phyloP scores from a whole-genome alignment of 1,140 invertebrate genomes.

The Polypedilum pembai region DNA sequence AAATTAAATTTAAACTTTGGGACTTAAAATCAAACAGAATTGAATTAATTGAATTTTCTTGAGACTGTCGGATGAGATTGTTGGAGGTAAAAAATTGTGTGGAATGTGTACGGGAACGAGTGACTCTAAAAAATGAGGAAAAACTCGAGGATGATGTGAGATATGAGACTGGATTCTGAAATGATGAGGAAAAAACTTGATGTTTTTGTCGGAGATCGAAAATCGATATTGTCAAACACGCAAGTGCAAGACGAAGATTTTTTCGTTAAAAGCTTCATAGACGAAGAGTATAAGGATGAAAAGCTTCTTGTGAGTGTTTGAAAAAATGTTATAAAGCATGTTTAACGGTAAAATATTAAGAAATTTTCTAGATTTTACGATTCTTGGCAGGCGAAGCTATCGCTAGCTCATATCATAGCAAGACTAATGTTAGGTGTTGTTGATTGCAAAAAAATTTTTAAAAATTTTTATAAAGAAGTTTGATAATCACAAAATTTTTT shows the following conservation, averaged over 20 bases:
- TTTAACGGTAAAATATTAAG: too few relatives aligned
- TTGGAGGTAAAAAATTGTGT: background rate
- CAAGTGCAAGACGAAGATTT: background rate
- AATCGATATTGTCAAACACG: slow-evolving; percentile 11
- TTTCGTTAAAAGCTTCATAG: background rate
- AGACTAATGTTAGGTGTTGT: too few relatives aligned
- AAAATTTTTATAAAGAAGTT: too few relatives aligned
- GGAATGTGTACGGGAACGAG: slow-evolving; percentile 1
- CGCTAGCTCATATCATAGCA: too few relatives aligned
- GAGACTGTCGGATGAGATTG: background rate
- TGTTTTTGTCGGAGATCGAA: background rate
- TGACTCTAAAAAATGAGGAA: slow-evolving; percentile 13
- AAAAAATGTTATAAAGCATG: too few relatives aligned
- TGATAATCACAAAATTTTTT: too few relatives aligned
- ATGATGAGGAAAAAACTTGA: slow-evolving; percentile 2
- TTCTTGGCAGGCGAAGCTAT: too few relatives aligned
- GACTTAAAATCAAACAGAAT: too few relatives aligned
- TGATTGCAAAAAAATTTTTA: too few relatives aligned
- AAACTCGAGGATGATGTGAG: slow-evolving; percentile 15
- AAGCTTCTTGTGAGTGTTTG: too few relatives aligned
- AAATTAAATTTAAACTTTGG: too few relatives aligned
- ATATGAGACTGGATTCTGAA: background rate
- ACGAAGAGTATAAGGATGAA: background rate
- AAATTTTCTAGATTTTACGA: too few relatives aligned
- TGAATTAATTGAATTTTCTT: background rate